Evolutionary conservation across 2,888 invertebrate genomes (phyloP).

Genomic region (Sialis fuliginosa): DNA sequence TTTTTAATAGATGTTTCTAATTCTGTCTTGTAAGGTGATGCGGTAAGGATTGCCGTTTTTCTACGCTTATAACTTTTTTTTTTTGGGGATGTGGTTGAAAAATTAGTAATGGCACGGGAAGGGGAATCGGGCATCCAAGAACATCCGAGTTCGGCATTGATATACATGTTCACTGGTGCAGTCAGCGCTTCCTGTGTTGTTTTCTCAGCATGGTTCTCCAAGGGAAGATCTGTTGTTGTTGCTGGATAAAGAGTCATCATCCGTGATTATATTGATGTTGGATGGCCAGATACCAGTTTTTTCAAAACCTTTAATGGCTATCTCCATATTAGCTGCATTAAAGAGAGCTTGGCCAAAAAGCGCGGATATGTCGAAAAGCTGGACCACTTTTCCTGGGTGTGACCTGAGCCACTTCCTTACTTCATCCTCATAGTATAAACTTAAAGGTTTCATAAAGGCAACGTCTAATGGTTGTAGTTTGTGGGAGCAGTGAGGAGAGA

Average conservation of each 20-base stretch:
- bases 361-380: slow-evolving; percentile 10
- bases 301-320: slow-evolving; percentile 10
- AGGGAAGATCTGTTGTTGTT: slow-evolving; percentile 2
- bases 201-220: neutral
- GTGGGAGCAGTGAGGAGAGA: slow-evolving; percentile 16
- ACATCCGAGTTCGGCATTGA: neutral
- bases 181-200: neutral
- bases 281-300: slow-evolving; percentile 10
- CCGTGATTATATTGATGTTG: slow-evolving; percentile 6
- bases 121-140: neutral
- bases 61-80: too few species aligned
- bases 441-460: slow-evolving; percentile 13
- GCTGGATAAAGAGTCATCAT: slow-evolving; percentile 10
- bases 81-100: neutral
- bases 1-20: too few species aligned
- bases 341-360: slow-evolving; percentile 12
- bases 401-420: slow-evolving; percentile 11
- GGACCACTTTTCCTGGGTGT: slow-evolving; percentile 13
- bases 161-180: neutral
- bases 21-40: too few species aligned
- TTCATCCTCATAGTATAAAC: slow-evolving; percentile 13
- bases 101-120: neutral
- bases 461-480: slow-evolving; percentile 15
- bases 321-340: slow-evolving; percentile 9
- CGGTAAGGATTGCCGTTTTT: too few species aligned